Percentiles rank a stretch among this genome's conserved stretches.
phyloP scores from a whole-genome alignment of 2,888 invertebrate genomes.

The Nemurella pictetii region DNA sequence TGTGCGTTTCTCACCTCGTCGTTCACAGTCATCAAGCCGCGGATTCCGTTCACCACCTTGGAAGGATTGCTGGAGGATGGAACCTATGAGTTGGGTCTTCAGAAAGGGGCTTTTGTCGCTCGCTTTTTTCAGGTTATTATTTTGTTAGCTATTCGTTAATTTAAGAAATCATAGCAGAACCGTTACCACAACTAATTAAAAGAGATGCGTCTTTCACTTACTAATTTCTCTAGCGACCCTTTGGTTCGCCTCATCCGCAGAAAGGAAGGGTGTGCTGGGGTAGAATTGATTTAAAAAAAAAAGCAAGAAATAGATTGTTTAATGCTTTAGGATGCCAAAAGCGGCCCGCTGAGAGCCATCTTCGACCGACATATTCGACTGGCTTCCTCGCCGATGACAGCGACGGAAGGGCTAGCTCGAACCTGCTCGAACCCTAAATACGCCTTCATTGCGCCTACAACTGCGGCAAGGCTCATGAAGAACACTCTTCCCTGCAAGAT shows the following conservation, averaged over 20 bases:
- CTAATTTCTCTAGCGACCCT: no score
- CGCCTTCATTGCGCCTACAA: not conserved
- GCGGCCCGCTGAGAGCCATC: not conserved
- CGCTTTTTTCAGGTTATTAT: not conserved
- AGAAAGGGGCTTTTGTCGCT: not conserved
- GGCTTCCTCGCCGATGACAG: not conserved
- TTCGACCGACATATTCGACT: not conserved
- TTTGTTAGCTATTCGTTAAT: no score
- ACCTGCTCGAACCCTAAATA: not conserved
- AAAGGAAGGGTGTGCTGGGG: not conserved
- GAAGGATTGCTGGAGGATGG: not conserved
- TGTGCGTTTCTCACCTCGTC: constrained; percentile 30
- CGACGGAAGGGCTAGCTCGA: not conserved
- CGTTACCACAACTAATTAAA: no score
- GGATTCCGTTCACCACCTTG: constrained; percentile 19
- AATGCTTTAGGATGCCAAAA: not conserved
- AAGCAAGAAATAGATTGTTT: no score
- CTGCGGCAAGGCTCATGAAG: not conserved
- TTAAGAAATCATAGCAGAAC: no score
- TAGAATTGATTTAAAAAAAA: no score
- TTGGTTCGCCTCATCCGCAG: not conserved
- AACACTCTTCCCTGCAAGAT: not conserved
- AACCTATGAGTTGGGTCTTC: not conserved
- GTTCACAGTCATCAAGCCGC: constrained; percentile 16
- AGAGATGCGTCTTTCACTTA: no score